phyloP scores from a whole-genome alignment of 2,888 invertebrate species.

The Bellardia bayeri region DNA sequence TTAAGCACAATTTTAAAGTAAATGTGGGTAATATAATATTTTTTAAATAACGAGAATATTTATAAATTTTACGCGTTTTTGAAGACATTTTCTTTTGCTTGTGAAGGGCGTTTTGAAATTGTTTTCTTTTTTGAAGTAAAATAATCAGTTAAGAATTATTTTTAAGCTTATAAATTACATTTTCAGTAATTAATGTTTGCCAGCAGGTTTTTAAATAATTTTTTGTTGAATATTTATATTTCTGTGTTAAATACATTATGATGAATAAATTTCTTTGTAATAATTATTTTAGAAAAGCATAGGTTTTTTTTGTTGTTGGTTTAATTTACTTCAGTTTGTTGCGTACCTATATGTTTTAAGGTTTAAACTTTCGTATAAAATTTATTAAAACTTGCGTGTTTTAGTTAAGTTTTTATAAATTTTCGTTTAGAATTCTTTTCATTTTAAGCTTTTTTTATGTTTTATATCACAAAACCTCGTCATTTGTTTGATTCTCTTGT shows the following conservation, averaged over 20 bases:
- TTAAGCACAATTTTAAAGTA: constrained; percentile 62
- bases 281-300: not conserved
- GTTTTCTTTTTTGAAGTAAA: not conserved
- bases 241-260: not conserved
- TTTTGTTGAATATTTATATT: constrained; percentile 1
- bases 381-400: not conserved
- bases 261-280: too few relatives aligned
- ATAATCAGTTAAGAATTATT: not conserved
- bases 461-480: too few relatives aligned
- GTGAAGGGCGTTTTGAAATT: not conserved
- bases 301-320: not conserved
- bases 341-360: too few relatives aligned
- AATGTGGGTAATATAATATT: constrained; percentile 62
- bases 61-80: constrained; percentile 63
- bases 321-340: not conserved
- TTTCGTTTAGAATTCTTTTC: too few relatives aligned
- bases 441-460: too few relatives aligned
- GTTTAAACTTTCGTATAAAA: too few relatives aligned
- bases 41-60: constrained; percentile 66
- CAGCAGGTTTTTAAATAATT: not conserved
- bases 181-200: not conserved
- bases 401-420: too few relatives aligned
- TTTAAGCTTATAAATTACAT: not conserved
- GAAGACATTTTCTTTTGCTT: constrained; percentile 48
- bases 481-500: too few relatives aligned